A percentile compares a stretch with the other conserved stretches of the same genome.
Evolutionary conservation across 2,888 invertebrate species (phyloP).

Genomic region (Orthosia cruda): DNA sequence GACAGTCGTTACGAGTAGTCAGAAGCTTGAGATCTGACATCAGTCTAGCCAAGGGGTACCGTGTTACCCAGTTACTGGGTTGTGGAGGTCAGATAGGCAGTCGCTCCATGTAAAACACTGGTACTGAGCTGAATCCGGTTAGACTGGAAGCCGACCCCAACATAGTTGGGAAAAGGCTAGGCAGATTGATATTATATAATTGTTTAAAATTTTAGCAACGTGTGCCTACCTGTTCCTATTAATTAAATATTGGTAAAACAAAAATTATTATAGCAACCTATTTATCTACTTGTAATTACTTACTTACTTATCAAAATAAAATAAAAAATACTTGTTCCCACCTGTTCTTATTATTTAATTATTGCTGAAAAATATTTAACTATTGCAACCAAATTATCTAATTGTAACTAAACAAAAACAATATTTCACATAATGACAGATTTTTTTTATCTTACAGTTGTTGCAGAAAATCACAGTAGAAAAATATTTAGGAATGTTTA

Average conservation of each 20-base stretch:
- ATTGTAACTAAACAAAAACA: background rate
- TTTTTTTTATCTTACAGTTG: background rate
- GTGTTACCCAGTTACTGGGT: no score
- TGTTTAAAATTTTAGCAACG: background rate
- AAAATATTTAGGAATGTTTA: background rate
- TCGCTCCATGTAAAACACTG: no score
- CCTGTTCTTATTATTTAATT: background rate
- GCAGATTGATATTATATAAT: no score
- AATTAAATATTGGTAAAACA: background rate
- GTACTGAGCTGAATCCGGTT: no score
- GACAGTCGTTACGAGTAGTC: no score
- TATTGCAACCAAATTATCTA: background rate
- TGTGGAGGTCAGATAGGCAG: no score
- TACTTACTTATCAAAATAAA: background rate
- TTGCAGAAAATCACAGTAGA: background rate
- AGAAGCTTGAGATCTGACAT: no score
- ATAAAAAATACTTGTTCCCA: background rate
- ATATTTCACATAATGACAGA: background rate
- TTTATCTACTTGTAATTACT: no score
- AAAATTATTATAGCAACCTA: background rate
- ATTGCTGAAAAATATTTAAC: background rate
- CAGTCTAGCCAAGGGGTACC: no score
- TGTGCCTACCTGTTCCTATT: background rate
- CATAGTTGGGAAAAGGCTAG: no score
- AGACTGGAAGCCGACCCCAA: no score